Conservation (phyloP, 2,888 invertebrate genomes). For the Hemistola chrysoprasaria region DNA sequence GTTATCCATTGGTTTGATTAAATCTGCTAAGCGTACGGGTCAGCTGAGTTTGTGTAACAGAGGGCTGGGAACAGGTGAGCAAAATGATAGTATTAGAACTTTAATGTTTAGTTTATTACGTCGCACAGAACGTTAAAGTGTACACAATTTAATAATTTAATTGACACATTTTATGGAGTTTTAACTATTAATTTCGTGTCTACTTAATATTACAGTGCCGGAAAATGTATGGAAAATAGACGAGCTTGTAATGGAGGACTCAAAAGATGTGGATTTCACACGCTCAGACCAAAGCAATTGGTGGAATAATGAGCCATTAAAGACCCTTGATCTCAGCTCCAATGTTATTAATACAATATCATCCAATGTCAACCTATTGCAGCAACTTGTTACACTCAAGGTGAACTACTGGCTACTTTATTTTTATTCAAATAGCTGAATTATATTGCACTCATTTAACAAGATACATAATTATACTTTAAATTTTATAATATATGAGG, state of each 20-base stretch:
- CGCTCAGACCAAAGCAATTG: constrained; percentile 84
- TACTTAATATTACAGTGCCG: constrained; percentile 79
- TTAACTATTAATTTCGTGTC: neutral
- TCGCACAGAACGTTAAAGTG: too few species aligned
- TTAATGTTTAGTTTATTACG: too few species aligned
- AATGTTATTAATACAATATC: constrained; percentile 86
- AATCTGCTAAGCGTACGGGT: constrained; percentile 91
- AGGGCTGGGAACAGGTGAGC: constrained; percentile 87
- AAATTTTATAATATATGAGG: too few species aligned
- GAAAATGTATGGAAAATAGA: constrained; percentile 88
- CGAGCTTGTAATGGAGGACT: constrained; percentile 83
- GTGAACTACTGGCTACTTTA: constrained; percentile 64
- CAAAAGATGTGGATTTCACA: constrained; percentile 83
- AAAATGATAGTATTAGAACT: constrained; percentile 12
- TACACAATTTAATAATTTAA: too few species aligned
- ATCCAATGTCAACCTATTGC: constrained; percentile 84
- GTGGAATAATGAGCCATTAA: constrained; percentile 93
- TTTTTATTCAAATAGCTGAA: neutral
- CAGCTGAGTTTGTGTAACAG: constrained; percentile 89
- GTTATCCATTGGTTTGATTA: constrained; percentile 86
- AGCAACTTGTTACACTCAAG: constrained; percentile 86
- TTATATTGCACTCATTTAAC: too few species aligned
- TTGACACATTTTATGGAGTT: neutral
- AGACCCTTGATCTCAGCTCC: constrained; percentile 89
- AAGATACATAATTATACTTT: too few species aligned